Evolutionary conservation across 2,113 vertebrate species (phyloP).

Genomic region (Channa argus): DNA sequence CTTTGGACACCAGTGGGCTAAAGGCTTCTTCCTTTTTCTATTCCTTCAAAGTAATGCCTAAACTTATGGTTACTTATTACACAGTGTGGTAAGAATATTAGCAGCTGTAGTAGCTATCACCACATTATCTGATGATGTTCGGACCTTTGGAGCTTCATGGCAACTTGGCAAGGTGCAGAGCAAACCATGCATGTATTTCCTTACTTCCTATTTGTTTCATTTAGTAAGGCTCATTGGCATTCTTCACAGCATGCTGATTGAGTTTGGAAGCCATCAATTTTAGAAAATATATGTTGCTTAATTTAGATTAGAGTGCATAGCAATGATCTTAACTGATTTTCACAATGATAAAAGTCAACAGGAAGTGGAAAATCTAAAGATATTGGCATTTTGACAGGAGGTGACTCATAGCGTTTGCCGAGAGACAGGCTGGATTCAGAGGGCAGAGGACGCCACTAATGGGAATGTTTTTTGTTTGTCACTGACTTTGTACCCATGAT

Average conservation of each 20-base stretch:
- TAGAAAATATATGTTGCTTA: slow-evolving; percentile 2
- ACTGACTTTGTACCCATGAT: slow-evolving; percentile 20
- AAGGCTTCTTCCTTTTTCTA: too few relatives aligned
- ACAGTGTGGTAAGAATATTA: neutral
- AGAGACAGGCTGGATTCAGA: slow-evolving; percentile 9
- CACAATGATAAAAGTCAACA: slow-evolving; percentile 21
- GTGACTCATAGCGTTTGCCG: slow-evolving; percentile 28
- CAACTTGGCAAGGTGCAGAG: neutral
- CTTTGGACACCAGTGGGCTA: too few relatives aligned
- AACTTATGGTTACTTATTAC: neutral
- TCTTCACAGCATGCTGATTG: neutral
- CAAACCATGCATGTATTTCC: neutral
- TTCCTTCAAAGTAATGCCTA: neutral
- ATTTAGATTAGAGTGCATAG: neutral
- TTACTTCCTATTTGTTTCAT: neutral
- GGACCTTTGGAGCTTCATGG: neutral
- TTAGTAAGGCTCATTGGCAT: neutral
- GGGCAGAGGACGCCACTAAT: slow-evolving; percentile 19
- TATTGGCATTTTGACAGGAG: slow-evolving; percentile 5
- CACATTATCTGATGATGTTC: slow-evolving; percentile 2
- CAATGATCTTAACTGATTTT: neutral
- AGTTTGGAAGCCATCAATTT: neutral
- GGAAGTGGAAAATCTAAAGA: slow-evolving; percentile 4
- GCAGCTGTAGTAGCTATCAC: neutral
- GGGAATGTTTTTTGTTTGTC: slow-evolving; percentile 56